Conservation (phyloP, 2,797 vertebrate genomes). For the Melanotaenia pygmaea region DNA sequence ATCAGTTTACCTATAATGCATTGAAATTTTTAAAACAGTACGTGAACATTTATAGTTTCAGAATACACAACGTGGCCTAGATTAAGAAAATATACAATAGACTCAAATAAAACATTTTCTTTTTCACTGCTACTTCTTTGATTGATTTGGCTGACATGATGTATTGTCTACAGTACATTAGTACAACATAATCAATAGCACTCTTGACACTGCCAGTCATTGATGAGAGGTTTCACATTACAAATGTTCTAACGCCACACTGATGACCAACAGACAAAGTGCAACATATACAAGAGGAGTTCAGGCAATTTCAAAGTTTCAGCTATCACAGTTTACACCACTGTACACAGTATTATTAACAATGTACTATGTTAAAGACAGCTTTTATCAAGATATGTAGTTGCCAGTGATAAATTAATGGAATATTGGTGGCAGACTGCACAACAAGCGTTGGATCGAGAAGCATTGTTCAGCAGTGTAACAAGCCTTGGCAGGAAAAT, state of each 20-base stretch:
- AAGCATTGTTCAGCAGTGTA: constrained; percentile 45
- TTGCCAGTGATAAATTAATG: constrained; percentile 14
- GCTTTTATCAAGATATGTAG: neutral
- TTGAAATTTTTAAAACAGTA: neutral
- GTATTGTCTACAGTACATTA: constrained; percentile 56
- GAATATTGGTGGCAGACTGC: constrained; percentile 22
- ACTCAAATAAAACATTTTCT: constrained; percentile 25
- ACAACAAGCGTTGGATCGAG: constrained; percentile 23
- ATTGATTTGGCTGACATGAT: constrained; percentile 45
- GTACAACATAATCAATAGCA: constrained; percentile 58
- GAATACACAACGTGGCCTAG: neutral
- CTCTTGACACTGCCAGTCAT: constrained; percentile 43
- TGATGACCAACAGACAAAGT: constrained; percentile 40
- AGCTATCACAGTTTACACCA: neutral
- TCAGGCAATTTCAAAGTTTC: constrained; percentile 2
- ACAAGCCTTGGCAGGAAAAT: constrained; percentile 53
- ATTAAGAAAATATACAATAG: constrained; percentile 13
- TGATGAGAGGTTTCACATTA: constrained; percentile 54
- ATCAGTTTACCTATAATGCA: neutral
- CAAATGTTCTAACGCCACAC: constrained; percentile 40
- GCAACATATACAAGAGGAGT: constrained; percentile 1
- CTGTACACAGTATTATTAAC: constrained; percentile 5
- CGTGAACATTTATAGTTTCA: neutral
- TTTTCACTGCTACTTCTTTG: constrained; percentile 25
- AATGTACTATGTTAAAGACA: neutral